Conservation (phyloP, 2,797 vertebrate species). For the Artibeus lituratus region DNA sequence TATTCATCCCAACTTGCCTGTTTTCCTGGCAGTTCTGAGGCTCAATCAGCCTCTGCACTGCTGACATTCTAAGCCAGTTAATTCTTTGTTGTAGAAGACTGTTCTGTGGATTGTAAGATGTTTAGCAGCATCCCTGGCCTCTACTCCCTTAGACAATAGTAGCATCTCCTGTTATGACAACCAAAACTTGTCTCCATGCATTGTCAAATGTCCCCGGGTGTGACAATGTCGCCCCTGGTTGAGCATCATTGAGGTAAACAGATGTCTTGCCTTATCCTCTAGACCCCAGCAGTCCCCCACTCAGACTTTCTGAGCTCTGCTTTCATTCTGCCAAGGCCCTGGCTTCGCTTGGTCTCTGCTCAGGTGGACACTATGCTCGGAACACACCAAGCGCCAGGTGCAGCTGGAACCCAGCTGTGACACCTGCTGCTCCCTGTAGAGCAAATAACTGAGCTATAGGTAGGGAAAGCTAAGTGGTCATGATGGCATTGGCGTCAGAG, state of each 20-base stretch:
- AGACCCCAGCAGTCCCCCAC: neutral
- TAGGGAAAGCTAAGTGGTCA: neutral
- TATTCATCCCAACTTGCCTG: neutral
- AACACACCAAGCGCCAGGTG: neutral
- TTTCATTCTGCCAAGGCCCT: neutral
- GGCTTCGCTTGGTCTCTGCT: neutral
- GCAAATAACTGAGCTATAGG: neutral
- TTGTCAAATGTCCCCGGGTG: neutral
- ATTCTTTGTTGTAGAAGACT: neutral
- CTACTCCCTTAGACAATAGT: neutral
- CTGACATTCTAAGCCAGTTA: neutral
- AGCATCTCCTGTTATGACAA: neutral
- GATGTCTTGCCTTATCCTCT: too few species aligned
- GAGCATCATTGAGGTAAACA: neutral
- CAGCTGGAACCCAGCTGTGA: neutral
- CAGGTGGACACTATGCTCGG: neutral
- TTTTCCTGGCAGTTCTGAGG: neutral
- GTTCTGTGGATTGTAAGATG: neutral
- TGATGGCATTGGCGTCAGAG: fast-evolving
- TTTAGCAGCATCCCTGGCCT: neutral
- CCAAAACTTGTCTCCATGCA: neutral
- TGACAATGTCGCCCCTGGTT: neutral
- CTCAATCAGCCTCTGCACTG: neutral
- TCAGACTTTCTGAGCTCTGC: neutral
- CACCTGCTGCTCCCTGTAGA: fast-evolving